These are phyloP conservation scores for Altica lythri DNA, from an alignment of 2,888 invertebrate genomes.

Conservation along the genomic window DNA sequence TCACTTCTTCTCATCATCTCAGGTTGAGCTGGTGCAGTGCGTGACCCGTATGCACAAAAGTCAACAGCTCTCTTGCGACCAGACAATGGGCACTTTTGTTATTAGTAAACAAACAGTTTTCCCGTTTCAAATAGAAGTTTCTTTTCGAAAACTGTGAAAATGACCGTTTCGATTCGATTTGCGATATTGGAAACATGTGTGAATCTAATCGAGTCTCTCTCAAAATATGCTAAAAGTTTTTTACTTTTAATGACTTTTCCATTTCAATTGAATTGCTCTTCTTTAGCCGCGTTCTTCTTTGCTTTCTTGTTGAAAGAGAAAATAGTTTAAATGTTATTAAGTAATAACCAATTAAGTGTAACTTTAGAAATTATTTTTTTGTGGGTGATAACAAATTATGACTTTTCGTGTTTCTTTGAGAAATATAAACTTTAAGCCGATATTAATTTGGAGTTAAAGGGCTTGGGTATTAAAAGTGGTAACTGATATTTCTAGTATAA, in stretches of 20 bases:
- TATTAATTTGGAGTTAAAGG: too few relatives aligned
- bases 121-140: constrained; percentile 20
- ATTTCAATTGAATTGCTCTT: neutral
- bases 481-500: too few relatives aligned
- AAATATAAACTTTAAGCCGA: too few relatives aligned
- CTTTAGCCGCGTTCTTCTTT: too few relatives aligned
- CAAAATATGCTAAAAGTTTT: constrained; percentile 3
- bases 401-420: too few relatives aligned
- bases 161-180: constrained; percentile 6
- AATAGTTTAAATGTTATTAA: too few relatives aligned
- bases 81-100: constrained; percentile 25
- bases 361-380: too few relatives aligned
- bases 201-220: constrained; percentile 12
- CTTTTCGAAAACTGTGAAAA: constrained; percentile 17
- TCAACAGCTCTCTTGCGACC: constrained; percentile 19
- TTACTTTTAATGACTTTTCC: constrained; percentile 7
- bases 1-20: constrained; percentile 3
- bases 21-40: constrained; percentile 18
- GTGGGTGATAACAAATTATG: too few relatives aligned
- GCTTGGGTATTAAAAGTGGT: too few relatives aligned
- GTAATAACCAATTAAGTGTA: too few relatives aligned
- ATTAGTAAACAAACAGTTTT: constrained; percentile 28
- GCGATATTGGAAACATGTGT: constrained; percentile 11
- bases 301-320: neutral
- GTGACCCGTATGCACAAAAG: constrained; percentile 23